Base-by-base conservation (phyloP, 2,797 vertebrate genomes). In the Propithecus perrieri region DNA sequence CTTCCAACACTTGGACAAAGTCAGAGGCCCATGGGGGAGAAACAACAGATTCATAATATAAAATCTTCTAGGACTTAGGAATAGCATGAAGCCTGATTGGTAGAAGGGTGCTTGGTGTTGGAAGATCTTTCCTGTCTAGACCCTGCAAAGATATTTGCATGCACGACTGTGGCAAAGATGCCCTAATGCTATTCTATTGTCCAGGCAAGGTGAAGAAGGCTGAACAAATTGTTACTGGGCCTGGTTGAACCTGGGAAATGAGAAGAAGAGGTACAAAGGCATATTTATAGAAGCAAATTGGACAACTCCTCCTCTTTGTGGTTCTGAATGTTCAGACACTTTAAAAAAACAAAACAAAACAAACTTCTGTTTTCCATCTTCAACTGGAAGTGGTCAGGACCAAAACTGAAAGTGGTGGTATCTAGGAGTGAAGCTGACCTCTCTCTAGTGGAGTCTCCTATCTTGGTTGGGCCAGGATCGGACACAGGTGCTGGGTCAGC, bases 321-420 rank as follows among this genome's bases (percentile, higher is more conserved):
- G 41, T 85, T 95, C 93, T 91, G 72, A 90, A 90, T 80, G 48
- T 94, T 95, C 48, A 87, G 63, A 65, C 15, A 1, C 63, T 15
- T 67, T 35, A 67, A 67, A 18, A 35, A 65, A 65, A 18, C 3
- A 63, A 33, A 8, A 18, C 17, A 65, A n/a, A 15, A 17, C 33
- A 17, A n/a, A 71, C 59, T 89, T 92, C 67, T 92, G 80, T 89
- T 94, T 97, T 93, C 69, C n/a, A 33, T 90, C 57, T 93, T 92
- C 85, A 95, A 6, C 59, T 91, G 83, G 75, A 97, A 91, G 94
- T 86, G 80, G n/a, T 94, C 76, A 93, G 84, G 59, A 61, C 26
- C 50, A 30, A 93, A 78, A 91, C 28, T n/a, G 61, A 96, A 94
- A 89, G 61, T 30, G 5, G 43, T 76, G 24, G 57, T 33, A 55